Base-by-base conservation (phyloP, 2,888 invertebrate genomes). In the Liopterus haemorrhoidalis region DNA sequence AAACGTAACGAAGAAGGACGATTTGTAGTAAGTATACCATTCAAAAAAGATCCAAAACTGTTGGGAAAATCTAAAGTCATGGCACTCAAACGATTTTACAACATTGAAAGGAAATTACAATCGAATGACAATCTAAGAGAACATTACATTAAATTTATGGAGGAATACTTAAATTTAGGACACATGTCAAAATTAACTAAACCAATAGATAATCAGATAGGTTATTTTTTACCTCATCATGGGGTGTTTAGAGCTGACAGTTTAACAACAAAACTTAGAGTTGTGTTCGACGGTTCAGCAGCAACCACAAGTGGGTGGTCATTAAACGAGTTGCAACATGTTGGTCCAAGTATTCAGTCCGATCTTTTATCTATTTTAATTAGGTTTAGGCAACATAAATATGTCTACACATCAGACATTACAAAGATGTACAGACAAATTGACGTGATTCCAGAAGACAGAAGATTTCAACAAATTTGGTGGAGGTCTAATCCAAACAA, bases 241-340 rank as follows among this genome's bases (percentile, higher is more conserved):
- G n/a, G n/a, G n/a, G n/a, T n/a, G n/a, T n/a, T n/a, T n/a, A 49
- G 51, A 19, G 46, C 51, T 9, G 27, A 39, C 2, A 51, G 51
- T 21, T 24, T 35, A 28, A 53, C 53, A 5, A 56, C 52, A 1
- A 51, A 51, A 16, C 40, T 50, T 11, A 9, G 56, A 9, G 53
- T 54, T 2, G 54, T 57, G 5, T 58, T 57, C 33, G 49, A 57
- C 41, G 50, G 48, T 11, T 57, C 56, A 1, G 25, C 41, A 8
- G 40, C 37, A 30, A 49, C 53, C 18, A 14, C 30, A 28, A 46
- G 31, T 3, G 50, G 51, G 5, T 2, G 46, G 6, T 54, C 52
- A 5, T 33, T 57, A 22, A 57, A 57, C 46, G 49, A 54, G 30
- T 6, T 52, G 2, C 48, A 48, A 14, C 28, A 41, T n/a, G 32